These are phyloP conservation scores for Asarcornis scutulata DNA, from an alignment of 2,113 vertebrate genomes.

Conservation along the genomic window DNA sequence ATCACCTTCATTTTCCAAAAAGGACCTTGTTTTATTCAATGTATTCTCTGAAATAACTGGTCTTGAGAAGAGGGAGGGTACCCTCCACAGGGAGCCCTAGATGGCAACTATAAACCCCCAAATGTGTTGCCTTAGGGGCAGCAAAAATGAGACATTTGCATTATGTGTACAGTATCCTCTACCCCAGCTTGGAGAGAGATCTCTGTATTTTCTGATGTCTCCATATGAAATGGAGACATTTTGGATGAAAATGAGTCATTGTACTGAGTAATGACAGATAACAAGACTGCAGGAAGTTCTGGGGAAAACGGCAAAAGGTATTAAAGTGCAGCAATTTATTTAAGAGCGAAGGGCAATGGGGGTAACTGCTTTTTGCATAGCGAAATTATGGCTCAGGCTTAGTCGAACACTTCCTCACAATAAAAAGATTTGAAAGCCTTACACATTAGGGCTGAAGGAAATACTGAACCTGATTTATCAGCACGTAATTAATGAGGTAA, in stretches of 20 bases:
- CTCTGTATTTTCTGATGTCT: not conserved
- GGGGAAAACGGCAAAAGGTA: not conserved
- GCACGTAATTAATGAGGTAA: not conserved
- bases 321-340: not conserved
- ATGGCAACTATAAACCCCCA: not conserved
- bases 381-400: not conserved
- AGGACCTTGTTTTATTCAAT: not conserved
- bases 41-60: not conserved
- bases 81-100: not conserved
- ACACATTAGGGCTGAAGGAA: not conserved
- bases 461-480: not conserved
- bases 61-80: not conserved
- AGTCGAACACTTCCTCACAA: not conserved
- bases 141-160: not conserved
- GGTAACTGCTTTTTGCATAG: not conserved
- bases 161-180: not conserved
- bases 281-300: not conserved
- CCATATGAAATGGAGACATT: not conserved
- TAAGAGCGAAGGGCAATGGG: not conserved
- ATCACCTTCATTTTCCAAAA: not conserved
- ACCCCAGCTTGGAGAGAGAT: not conserved
- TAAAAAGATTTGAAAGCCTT: not conserved
- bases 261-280: not conserved
- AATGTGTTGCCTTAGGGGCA: not conserved
- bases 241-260: not conserved